Evolutionary conservation across 1,140 invertebrate species (phyloP).

Genomic region (Elysia chlorotica): DNA sequence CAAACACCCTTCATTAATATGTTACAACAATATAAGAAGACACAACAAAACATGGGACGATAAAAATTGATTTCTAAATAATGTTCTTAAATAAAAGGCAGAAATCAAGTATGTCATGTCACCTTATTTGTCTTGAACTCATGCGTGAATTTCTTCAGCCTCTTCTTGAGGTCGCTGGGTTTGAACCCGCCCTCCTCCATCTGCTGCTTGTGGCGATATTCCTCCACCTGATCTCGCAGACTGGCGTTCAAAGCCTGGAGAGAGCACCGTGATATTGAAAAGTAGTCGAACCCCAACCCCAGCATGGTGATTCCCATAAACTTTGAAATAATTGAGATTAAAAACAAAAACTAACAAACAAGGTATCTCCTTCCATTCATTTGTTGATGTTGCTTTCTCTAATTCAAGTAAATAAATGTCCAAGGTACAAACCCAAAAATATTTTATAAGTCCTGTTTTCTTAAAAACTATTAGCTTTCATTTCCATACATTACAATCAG

Average conservation of each 20-base stretch:
- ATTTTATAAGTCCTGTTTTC: too few relatives aligned
- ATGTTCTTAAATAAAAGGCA: background rate
- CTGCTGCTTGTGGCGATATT: constrained; percentile 32
- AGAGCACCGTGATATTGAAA: constrained; percentile 1
- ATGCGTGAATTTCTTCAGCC: constrained; percentile 47
- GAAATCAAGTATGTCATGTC: background rate
- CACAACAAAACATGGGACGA: background rate
- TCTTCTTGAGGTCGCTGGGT: constrained; percentile 43
- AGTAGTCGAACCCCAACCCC: too few relatives aligned
- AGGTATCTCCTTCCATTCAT: too few relatives aligned
- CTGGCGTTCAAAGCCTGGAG: constrained; percentile 43
- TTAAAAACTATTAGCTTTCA: too few relatives aligned
- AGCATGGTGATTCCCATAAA: too few relatives aligned
- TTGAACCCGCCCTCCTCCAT: constrained; percentile 39
- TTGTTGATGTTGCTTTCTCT: too few relatives aligned
- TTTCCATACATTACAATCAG: too few relatives aligned
- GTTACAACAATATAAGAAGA: constrained; percentile 12
- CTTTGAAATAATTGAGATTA: too few relatives aligned
- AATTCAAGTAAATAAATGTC: too few relatives aligned
- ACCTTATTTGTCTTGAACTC: constrained; percentile 48
- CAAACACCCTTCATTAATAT: too few relatives aligned
- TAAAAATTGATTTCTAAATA: background rate
- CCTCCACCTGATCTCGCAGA: constrained; percentile 44
- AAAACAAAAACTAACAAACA: too few relatives aligned
- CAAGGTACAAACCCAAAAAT: too few relatives aligned